These are phyloP conservation scores for Macquaria australasica DNA, from an alignment of 2,113 vertebrate genomes.

Conservation along the genomic window DNA sequence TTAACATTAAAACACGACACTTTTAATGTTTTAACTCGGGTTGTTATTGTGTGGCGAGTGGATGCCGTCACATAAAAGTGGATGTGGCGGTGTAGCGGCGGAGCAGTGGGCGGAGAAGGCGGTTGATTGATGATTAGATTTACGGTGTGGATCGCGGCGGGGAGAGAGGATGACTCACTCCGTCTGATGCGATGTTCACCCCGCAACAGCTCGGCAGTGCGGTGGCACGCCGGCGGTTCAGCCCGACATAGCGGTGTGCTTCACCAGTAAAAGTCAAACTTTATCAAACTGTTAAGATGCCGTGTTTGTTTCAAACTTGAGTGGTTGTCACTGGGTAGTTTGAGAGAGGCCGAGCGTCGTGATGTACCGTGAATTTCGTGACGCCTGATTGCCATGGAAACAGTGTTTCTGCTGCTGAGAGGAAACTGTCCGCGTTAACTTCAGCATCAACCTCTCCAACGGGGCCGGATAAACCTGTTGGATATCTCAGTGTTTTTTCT, in stretches of 20 bases:
- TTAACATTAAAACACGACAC: constrained; percentile 3
- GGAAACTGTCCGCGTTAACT: constrained; percentile 74
- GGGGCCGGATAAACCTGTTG: constrained; percentile 75
- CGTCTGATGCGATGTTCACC: constrained; percentile 79
- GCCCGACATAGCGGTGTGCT: constrained; percentile 37
- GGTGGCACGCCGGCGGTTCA: constrained; percentile 67
- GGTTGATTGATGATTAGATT: constrained; percentile 78
- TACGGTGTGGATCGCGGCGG: constrained; percentile 70
- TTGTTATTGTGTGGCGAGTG: too few relatives aligned
- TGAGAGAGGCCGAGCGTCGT: constrained; percentile 62
- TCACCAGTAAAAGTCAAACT: constrained; percentile 54
- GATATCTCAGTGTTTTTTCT: constrained; percentile 28
- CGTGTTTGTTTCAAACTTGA: constrained; percentile 39
- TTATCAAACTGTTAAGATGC: constrained; percentile 40
- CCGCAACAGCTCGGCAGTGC: constrained; percentile 80
- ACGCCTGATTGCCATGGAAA: constrained; percentile 87
- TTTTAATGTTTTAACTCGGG: not conserved
- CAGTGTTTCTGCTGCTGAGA: constrained; percentile 76
- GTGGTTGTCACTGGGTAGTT: constrained; percentile 34
- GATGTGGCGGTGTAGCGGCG: not conserved
- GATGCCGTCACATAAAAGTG: not conserved
- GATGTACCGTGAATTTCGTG: constrained; percentile 81
- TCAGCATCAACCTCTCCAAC: constrained; percentile 73
- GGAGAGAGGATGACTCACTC: constrained; percentile 84
- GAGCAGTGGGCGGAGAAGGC: constrained; percentile 62